Percentiles rank a stretch among this genome's conserved stretches.
Conservation (phyloP, 2,888 invertebrate species). For the Drosophila differens region DNA sequence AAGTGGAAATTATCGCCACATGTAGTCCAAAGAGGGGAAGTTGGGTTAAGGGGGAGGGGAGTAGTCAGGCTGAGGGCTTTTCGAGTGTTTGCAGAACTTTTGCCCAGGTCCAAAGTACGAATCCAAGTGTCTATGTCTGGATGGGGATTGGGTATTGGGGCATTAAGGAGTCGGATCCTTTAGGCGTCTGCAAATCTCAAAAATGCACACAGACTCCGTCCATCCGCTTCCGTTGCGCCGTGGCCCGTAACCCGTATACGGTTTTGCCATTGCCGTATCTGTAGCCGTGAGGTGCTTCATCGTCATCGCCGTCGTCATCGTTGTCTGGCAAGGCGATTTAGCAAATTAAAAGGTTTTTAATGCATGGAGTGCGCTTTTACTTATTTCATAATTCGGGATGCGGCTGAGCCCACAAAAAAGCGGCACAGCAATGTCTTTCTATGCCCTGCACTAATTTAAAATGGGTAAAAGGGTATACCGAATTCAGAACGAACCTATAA, state of each 20-base stretch:
- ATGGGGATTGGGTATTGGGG: conserved; percentile 8
- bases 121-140: conserved; percentile 55
- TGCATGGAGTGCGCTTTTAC: conserved; percentile 83
- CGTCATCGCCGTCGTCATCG: conserved; percentile 33
- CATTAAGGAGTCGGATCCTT: conserved; percentile 57
- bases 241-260: conserved; percentile 25
- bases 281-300: conserved; percentile 36
- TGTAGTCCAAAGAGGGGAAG: conserved; percentile 17
- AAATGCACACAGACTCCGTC: conserved; percentile 77
- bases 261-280: conserved; percentile 31
- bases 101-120: conserved; percentile 50
- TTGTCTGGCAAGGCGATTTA: conserved; percentile 85
- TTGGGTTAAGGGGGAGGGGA: neutral
- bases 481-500: neutral
- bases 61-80: conserved; percentile 37
- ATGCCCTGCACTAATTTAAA: neutral
- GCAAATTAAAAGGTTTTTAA: conserved; percentile 85
- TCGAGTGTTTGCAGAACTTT: conserved; percentile 75
- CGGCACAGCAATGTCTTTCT: conserved; percentile 25
- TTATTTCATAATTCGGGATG: conserved; percentile 82
- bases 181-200: conserved; percentile 80
- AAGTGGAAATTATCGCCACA: conserved; percentile 76
- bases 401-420: conserved; percentile 31
- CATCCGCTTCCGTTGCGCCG: conserved; percentile 67
- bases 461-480: neutral